Evolutionary conservation across 2,888 invertebrate species (phyloP).

Genomic region (Brenthis daphne): DNA sequence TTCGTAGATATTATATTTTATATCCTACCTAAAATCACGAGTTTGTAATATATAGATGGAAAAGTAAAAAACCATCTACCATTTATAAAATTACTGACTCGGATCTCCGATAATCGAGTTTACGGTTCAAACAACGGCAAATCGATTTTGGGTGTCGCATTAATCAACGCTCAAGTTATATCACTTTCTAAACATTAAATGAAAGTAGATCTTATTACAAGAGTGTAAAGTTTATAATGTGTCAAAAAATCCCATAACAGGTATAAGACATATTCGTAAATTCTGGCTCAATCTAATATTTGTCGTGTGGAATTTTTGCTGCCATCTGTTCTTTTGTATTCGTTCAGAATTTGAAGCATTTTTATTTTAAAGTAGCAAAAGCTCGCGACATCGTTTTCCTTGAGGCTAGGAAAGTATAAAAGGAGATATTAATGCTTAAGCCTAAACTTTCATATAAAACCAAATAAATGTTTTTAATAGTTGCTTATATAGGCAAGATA

Average conservation of each 20-base stretch:
- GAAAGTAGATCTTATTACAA: slow-evolving; percentile 4
- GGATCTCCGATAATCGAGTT: slow-evolving; percentile 26
- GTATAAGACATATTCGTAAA: slow-evolving; percentile 15
- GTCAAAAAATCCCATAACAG: background rate
- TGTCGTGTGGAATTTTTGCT: slow-evolving; percentile 14
- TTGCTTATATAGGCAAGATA: too few relatives aligned
- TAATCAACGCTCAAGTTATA: slow-evolving; percentile 26
- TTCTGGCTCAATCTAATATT: slow-evolving; percentile 15
- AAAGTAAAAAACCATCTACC: slow-evolving; percentile 5
- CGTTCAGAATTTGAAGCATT: slow-evolving; percentile 5
- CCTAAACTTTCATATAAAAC: too few relatives aligned
- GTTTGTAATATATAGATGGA: background rate
- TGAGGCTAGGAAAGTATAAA: too few relatives aligned
- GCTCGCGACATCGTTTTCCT: too few relatives aligned
- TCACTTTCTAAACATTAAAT: slow-evolving; percentile 3
- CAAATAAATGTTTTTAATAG: too few relatives aligned
- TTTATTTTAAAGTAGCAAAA: background rate
- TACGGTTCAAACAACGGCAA: slow-evolving; percentile 25
- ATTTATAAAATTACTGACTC: slow-evolving; percentile 17
- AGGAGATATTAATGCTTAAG: too few relatives aligned
- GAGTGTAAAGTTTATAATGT: background rate
- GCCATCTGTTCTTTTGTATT: slow-evolving; percentile 8
- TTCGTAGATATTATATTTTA: too few relatives aligned
- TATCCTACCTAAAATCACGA: background rate
- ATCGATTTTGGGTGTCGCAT: slow-evolving; percentile 24